Conservation (phyloP, 2,888 invertebrate genomes). For the Synanthedon vespiformis region DNA sequence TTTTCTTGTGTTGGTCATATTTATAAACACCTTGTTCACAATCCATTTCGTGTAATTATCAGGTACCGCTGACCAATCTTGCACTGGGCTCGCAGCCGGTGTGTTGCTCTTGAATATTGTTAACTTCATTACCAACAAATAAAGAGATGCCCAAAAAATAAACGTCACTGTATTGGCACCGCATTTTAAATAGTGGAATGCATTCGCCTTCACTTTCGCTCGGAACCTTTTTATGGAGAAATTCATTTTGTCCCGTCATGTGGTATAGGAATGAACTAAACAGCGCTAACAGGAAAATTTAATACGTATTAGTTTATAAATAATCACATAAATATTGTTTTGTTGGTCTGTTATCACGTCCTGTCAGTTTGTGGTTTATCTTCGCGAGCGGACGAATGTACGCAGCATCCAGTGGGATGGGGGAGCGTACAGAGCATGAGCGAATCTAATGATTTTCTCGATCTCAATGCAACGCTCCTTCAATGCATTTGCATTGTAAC, state of each 20-base stretch:
- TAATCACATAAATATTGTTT: not conserved
- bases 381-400: conserved; percentile 5
- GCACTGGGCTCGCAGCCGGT: conserved; percentile 34
- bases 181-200: conserved; percentile 49
- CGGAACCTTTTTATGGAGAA: conserved; percentile 41
- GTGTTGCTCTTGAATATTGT: conserved; percentile 57
- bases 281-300: conserved; percentile 9
- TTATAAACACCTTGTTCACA: conserved; percentile 26
- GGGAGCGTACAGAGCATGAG: conserved; percentile 53
- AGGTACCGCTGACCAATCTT: conserved; percentile 49
- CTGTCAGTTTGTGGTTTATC: not conserved
- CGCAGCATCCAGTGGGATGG: conserved; percentile 44
- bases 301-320: not conserved
- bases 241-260: conserved; percentile 48
- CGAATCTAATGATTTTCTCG: conserved; percentile 59
- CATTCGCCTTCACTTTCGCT: conserved; percentile 40
- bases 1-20: no score
- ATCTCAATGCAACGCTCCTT: conserved; percentile 9
- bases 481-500: no score
- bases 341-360: not conserved
- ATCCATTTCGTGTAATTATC: conserved; percentile 64
- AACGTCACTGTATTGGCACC: conserved; percentile 59
- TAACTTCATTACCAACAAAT: conserved; percentile 60
- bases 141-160: conserved; percentile 57
- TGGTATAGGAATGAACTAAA: conserved; percentile 20